phyloP scores from a whole-genome alignment of 2,888 invertebrate species.

The Troides aeacus region DNA sequence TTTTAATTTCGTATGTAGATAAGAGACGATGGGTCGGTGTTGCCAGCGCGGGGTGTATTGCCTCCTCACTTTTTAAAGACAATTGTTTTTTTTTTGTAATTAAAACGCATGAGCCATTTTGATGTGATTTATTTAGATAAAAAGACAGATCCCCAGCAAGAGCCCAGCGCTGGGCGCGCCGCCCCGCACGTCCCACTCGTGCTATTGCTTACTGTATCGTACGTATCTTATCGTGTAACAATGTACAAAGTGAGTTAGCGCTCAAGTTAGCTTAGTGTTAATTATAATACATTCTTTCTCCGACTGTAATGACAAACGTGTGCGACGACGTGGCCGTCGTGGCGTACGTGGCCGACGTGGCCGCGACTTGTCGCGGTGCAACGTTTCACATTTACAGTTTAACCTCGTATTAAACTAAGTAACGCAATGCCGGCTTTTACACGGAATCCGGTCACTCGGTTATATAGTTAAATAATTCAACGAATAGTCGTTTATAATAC shows the following conservation, averaged over 20 bases:
- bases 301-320: constrained; percentile 49
- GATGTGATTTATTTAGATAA: constrained; percentile 38
- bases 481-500: constrained; percentile 3
- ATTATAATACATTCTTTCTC: constrained; percentile 46
- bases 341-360: constrained; percentile 20
- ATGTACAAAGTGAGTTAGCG: constrained; percentile 78
- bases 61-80: not conserved
- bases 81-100: constrained; percentile 34
- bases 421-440: too few species aligned
- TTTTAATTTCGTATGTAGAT: constrained; percentile 47
- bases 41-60: constrained; percentile 32
- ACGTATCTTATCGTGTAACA: constrained; percentile 69
- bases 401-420: not conserved
- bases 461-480: constrained; percentile 4
- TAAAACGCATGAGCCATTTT: not conserved
- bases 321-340: constrained; percentile 35
- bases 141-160: constrained; percentile 40
- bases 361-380: constrained; percentile 18
- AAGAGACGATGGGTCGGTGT: constrained; percentile 47
- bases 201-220: constrained; percentile 62
- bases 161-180: not conserved
- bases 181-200: constrained; percentile 42
- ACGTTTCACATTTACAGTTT: constrained; percentile 27
- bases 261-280: constrained; percentile 73
- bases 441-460: constrained; percentile 1